Evolutionary conservation across 2,113 vertebrate species (phyloP), one percentile per base, ranked within the genome.

Genomic region (Corythornis cristatus): DNA sequence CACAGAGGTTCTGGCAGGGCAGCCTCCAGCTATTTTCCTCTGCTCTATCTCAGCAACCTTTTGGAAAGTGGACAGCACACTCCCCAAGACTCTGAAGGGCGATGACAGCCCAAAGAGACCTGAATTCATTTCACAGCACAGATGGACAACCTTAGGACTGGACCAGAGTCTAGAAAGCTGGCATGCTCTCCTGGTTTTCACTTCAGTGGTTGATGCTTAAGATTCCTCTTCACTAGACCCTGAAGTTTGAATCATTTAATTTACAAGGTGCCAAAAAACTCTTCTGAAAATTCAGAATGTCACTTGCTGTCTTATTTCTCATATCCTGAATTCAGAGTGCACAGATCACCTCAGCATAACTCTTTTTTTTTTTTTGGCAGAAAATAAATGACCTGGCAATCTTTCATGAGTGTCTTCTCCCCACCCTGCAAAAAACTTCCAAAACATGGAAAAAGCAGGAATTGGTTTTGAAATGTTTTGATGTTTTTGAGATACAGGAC

Each of bases 171-270:
- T 86, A 65, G 25, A 58, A 74, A 86, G 65, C 60, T 82, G 78
- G 72, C 82, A 91, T 26, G 13, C 21, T 77, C 68, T 74, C 56
- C 19, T 75, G 61, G 46, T 94, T 87, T 89, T 80, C 40, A 50
- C 37, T 81, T 77, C 60, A 40, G 83, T 25, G 31, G 43, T 60
- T 74, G 65, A 91, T 91, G 64, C 75, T 37, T 94, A 48, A 86
- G 67, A 91, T 91, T 90, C 64, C 60, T 88, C 29, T 71, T 31
- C 43, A 40, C 5, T 73, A 51, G 22, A 89, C 64, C 42, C 25
- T 88, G 86, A 89, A 93, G 93, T 91, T 0, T 15, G 48, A 88
- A 91, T n/a, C 29, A 91, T 93, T 77, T 83, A 8, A 72, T 93
- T 81, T 61, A 88, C 86, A 50, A 51, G 20, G 37, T 81, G 76